Conservation (phyloP, 2,888 invertebrate species). For the Sialis fuliginosa region DNA sequence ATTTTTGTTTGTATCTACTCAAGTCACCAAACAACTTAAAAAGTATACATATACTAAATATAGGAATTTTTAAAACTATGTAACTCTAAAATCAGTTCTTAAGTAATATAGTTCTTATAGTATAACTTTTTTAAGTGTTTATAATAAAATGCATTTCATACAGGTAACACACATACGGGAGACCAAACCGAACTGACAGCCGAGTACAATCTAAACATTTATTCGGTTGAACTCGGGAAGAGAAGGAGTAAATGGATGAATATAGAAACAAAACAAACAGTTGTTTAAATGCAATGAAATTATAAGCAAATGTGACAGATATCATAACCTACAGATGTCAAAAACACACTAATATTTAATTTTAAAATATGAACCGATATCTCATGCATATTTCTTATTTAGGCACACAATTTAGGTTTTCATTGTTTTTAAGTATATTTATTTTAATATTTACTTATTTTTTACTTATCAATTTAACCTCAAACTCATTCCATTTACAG, state of each 20-base stretch:
- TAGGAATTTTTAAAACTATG: too few relatives aligned
- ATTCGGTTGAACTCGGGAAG: neutral
- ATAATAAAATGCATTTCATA: neutral
- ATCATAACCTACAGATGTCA: neutral
- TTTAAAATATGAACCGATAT: constrained; percentile 42
- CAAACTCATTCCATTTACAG: constrained; percentile 25
- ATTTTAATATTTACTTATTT: neutral
- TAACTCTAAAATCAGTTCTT: too few relatives aligned
- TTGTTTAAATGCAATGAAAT: neutral
- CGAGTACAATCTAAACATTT: constrained; percentile 1
- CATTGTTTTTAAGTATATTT: constrained; percentile 5
- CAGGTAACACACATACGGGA: neutral
- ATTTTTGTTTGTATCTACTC: too few relatives aligned
- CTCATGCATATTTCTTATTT: constrained; percentile 59
- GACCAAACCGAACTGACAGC: neutral
- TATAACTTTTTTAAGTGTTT: too few relatives aligned
- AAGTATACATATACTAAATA: too few relatives aligned
- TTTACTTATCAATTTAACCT: neutral
- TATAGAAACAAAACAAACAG: neutral
- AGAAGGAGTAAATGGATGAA: neutral
- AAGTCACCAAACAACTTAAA: too few relatives aligned
- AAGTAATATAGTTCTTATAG: too few relatives aligned
- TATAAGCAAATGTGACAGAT: neutral
- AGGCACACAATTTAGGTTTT: constrained; percentile 57
- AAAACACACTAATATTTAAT: neutral